Conservation (phyloP, 2,888 invertebrate species). For the Elysia crispata region DNA sequence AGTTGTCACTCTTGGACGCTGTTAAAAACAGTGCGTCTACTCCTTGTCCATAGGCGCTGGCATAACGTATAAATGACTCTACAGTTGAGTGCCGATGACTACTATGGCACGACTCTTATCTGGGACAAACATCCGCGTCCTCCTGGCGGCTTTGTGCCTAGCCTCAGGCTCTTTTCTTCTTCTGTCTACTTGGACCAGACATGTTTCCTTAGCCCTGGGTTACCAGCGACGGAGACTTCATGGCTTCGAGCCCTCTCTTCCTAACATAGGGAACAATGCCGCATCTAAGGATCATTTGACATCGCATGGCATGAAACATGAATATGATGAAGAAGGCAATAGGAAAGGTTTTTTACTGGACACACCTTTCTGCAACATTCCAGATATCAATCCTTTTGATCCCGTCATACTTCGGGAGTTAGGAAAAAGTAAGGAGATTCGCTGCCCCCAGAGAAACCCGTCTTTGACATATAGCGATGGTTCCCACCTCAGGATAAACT, state of each 20-base stretch:
- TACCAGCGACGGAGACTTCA: too few relatives aligned
- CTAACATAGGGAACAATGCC: too few relatives aligned
- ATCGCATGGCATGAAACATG: too few relatives aligned
- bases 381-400: conserved; percentile 71
- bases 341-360: conserved; percentile 64
- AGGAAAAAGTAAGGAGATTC: conserved; percentile 53
- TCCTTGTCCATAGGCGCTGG: too few relatives aligned
- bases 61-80: background rate
- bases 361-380: conserved; percentile 71
- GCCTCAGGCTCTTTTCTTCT: background rate
- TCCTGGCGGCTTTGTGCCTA: background rate
- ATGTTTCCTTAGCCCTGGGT: too few relatives aligned
- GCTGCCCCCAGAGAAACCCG: conserved; percentile 56
- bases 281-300: too few relatives aligned
- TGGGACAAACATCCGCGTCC: conserved; percentile 24
- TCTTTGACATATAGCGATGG: conserved; percentile 67
- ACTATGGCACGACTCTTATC: conserved; percentile 22
- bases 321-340: too few relatives aligned
- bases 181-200: too few relatives aligned
- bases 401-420: conserved; percentile 58
- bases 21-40: background rate
- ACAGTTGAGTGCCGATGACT: conserved; percentile 24
- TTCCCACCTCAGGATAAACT: conserved; percentile 57
- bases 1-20: conserved; percentile 48
- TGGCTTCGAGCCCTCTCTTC: too few relatives aligned